A percentile compares a stretch with the other conserved stretches of the same genome.
Conservation (phyloP, 2,113 vertebrate species). For the Numida meleagris region DNA sequence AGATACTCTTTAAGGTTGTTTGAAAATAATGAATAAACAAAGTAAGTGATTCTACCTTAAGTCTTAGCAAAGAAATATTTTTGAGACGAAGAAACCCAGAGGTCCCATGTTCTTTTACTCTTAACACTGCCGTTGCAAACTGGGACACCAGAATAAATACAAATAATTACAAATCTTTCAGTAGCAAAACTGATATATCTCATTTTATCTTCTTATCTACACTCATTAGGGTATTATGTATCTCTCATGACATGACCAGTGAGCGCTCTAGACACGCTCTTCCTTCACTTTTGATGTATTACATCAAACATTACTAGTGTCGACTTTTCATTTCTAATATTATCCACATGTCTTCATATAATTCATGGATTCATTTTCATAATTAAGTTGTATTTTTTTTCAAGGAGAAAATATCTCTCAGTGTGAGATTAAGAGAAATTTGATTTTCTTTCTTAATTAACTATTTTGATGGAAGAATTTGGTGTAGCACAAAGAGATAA, state of each 20-base stretch:
- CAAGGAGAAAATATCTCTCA: slow-evolving; percentile 39
- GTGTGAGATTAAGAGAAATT: slow-evolving; percentile 50
- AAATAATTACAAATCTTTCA: neutral
- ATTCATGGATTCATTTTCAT: slow-evolving; percentile 45
- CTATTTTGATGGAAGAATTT: slow-evolving; percentile 58
- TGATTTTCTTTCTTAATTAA: slow-evolving; percentile 70
- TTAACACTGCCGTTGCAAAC: neutral
- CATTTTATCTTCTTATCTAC: slow-evolving; percentile 6
- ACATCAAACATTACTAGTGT: slow-evolving; percentile 40
- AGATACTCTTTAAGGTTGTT: neutral
- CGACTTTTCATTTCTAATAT: slow-evolving; percentile 37
- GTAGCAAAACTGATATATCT: neutral
- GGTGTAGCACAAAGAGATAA: slow-evolving; percentile 43
- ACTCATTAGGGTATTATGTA: neutral
- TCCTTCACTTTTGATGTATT: slow-evolving; percentile 42
- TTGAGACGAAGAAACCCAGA: neutral
- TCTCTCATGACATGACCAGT: slow-evolving; percentile 29
- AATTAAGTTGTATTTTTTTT: slow-evolving; percentile 55
- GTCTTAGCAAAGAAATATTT: neutral
- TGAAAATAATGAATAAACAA: neutral
- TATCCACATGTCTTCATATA: slow-evolving; percentile 31
- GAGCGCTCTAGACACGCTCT: slow-evolving; percentile 12
- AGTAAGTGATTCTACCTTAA: neutral
- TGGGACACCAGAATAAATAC: neutral
- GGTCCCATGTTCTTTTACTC: neutral